Evolutionary conservation across 2,888 invertebrate species (phyloP).

Genomic region (Bugula neritina): DNA sequence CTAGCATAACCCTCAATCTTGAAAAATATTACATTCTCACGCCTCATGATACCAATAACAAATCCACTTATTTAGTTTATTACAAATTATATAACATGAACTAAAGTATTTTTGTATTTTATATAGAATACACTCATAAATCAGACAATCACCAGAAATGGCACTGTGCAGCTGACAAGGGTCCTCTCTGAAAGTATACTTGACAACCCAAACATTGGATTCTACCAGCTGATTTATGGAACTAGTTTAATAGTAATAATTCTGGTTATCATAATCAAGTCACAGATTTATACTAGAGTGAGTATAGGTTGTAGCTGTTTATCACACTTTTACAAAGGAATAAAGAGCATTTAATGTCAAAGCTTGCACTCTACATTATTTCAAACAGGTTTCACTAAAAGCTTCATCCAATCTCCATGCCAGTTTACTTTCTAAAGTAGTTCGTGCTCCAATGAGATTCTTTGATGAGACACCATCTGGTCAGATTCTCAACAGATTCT

Average conservation of each 20-base stretch:
- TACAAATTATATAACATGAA: too few species aligned
- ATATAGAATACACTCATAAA: too few species aligned
- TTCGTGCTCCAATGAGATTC: conserved; percentile 44
- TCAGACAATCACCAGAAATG: background rate
- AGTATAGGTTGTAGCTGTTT: too few species aligned
- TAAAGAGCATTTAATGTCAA: too few species aligned
- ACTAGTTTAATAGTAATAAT: background rate
- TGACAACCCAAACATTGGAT: background rate
- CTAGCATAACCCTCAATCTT: too few species aligned
- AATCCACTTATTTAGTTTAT: too few species aligned
- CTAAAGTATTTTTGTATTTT: too few species aligned
- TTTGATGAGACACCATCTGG: conserved; percentile 49
- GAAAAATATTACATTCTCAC: too few species aligned
- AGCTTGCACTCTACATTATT: too few species aligned
- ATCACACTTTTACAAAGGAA: too few species aligned
- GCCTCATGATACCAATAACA: too few species aligned
- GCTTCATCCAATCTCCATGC: conserved; percentile 60
- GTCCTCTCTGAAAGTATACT: background rate
- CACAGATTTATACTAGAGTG: background rate
- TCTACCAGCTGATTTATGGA: conserved; percentile 1
- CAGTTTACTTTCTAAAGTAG: conserved; percentile 53
- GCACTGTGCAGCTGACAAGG: background rate
- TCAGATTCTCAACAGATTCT: conserved; percentile 48
- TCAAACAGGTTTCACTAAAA: conserved; percentile 54
- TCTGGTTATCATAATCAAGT: background rate